Percentiles rank a stretch among this genome's conserved stretches.
Conservation (phyloP, 2,888 invertebrate species). For the Amiota mariae region DNA sequence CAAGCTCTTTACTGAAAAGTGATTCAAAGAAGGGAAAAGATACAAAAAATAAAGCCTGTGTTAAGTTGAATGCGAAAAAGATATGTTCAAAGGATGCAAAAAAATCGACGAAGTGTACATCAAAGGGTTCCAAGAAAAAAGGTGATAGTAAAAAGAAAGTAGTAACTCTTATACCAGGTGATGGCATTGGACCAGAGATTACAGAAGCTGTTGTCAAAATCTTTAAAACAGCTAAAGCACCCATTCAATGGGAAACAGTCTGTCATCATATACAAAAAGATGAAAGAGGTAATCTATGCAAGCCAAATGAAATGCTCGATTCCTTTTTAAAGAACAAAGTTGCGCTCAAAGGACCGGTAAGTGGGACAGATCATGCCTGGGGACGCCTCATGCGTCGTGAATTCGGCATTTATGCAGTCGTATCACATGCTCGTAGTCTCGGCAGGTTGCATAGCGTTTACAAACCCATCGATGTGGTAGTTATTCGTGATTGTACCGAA, state of each 20-base stretch:
- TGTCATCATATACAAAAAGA: constrained; percentile 89
- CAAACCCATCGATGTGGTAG: constrained; percentile 91
- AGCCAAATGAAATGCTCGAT: constrained; percentile 83
- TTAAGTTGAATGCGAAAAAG: background rate
- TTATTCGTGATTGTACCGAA: constrained; percentile 97
- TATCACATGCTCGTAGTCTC: constrained; percentile 92
- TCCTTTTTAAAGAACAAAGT: constrained; percentile 87
- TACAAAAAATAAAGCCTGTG: background rate
- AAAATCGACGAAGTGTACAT: background rate
- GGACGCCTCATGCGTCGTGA: constrained; percentile 78
- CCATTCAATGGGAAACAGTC: constrained; percentile 94
- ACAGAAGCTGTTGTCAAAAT: constrained; percentile 90
- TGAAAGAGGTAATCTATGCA: constrained; percentile 78
- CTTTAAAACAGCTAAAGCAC: constrained; percentile 87
- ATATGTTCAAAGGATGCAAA: background rate
- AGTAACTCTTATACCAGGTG: constrained; percentile 95
- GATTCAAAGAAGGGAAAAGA: background rate
- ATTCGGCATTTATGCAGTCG: constrained; percentile 90
- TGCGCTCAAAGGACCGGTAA: constrained; percentile 79
- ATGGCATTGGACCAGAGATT: constrained; percentile 96
- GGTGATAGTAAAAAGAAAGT: background rate
- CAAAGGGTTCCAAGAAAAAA: background rate
- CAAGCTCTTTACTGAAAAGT: too few relatives aligned
- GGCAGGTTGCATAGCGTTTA: constrained; percentile 91
- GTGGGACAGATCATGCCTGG: constrained; percentile 70